Evolutionary conservation across 2,888 invertebrate genomes (phyloP).

Genomic region (Operophtera brumata): DNA sequence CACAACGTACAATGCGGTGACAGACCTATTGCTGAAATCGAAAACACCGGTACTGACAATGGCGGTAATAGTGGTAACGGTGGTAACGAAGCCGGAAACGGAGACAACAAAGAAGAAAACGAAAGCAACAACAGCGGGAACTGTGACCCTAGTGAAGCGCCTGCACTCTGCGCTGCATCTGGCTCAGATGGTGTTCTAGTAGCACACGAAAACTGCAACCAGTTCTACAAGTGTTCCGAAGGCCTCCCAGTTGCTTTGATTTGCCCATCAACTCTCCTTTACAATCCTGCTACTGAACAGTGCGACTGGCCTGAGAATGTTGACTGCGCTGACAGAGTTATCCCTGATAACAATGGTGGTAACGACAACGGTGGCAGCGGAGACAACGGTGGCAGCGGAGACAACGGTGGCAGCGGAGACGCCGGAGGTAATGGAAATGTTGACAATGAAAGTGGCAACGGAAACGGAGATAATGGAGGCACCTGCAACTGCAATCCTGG

Average conservation of each 20-base stretch:
- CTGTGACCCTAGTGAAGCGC: slow-evolving; percentile 40
- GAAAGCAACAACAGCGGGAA: slow-evolving; percentile 12
- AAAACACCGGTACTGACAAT: not conserved
- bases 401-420: not conserved
- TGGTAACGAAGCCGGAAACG: slow-evolving; percentile 13
- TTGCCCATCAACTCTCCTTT: slow-evolving; percentile 31
- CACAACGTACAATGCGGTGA: slow-evolving; percentile 45
- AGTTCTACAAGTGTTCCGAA: slow-evolving; percentile 34
- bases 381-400: too few species aligned
- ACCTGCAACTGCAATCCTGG: slow-evolving; percentile 41
- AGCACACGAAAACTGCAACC: slow-evolving; percentile 36
- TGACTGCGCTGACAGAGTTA: slow-evolving; percentile 15
- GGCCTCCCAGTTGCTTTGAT: slow-evolving; percentile 27
- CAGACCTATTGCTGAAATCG: slow-evolving; percentile 29
- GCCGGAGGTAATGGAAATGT: slow-evolving; percentile 1
- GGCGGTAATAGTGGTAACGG: slow-evolving; percentile 15
- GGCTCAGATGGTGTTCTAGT: slow-evolving; percentile 31
- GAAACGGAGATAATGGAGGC: slow-evolving; percentile 13
- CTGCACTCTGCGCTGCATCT: slow-evolving; percentile 37
- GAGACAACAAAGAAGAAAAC: slow-evolving; percentile 5
- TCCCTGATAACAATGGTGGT: not conserved
- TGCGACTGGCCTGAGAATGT: slow-evolving; percentile 38
- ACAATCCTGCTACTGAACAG: slow-evolving; percentile 23
- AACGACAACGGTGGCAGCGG: not conserved
- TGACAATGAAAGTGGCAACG: not conserved